Evolutionary conservation across 2,888 invertebrate genomes (phyloP), one percentile per base, ranked within the genome.

Genomic region (Epirrhoe alternata): DNA sequence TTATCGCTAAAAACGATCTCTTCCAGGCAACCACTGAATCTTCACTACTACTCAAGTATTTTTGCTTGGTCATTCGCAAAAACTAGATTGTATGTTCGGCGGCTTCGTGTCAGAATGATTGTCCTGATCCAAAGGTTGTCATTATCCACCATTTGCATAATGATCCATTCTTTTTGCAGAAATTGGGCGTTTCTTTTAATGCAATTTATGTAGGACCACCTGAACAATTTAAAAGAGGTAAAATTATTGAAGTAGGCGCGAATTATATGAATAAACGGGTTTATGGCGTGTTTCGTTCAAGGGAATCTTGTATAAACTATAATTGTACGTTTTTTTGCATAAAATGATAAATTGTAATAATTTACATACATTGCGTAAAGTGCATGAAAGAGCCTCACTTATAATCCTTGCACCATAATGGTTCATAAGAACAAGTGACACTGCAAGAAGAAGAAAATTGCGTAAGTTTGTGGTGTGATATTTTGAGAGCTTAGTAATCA

Each of bases 111-210:
- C 64, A 73, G 74, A 69, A 70, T 75, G 71, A 76, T 80, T 76
- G 70, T 63, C 69, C 71, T 62, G 71, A 73, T 72, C 73, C 71
- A 66, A 52, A 74, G 74, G 72, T 76, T 79, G 78, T 83, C 78
- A 83, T 86, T 86, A 85, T 72, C 62, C 66, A 62, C 78, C 68
- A 86, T 86, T 84, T 81, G 75, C 83, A 84, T 85, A 87, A 87
- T 86, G 80, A 77, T 65, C 80, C 77, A 84, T 84, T 85, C 79
- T 84, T 82, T 77, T 67, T 77, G 73, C 66, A 76, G 70, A 79
- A 77, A 73, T 75, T 81, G 78, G 79, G 81, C 76, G 79, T 77
- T 73, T 72, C 67, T 67, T 66, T 73, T 72, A 73, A 79, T 75
- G 74, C 80, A 76, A 79, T 80, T 72, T 77, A 79, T 78, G 66